These are phyloP conservation scores for Heliconius charithonia DNA, from an alignment of 2,888 invertebrate species.

Conservation along the genomic window DNA sequence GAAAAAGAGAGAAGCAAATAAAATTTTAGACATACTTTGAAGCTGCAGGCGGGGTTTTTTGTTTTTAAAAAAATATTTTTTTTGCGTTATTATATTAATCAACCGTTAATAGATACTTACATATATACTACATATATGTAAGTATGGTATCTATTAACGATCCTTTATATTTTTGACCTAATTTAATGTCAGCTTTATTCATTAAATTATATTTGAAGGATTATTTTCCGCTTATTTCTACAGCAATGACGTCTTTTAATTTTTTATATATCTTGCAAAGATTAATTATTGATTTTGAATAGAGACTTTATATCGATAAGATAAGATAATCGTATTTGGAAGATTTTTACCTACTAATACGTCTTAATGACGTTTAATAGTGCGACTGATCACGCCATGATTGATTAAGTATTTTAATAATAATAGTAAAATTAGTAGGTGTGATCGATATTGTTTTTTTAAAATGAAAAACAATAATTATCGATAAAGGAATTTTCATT, in stretches of 20 bases:
- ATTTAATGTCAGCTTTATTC: no score
- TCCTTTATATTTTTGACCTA: no score
- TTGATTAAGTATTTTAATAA: not conserved
- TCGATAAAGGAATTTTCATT: no score
- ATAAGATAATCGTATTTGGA: not conserved
- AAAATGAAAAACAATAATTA: no score
- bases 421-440: not conserved
- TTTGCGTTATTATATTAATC: no score
- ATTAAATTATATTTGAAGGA: not conserved
- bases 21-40: no score
- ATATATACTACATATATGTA: no score
- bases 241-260: not conserved
- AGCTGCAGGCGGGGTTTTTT: no score
- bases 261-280: not conserved
- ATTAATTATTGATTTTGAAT: not conserved
- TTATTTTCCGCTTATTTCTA: not conserved
- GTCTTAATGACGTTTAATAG: not conserved
- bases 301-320: not conserved
- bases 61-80: no score
- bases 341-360: not conserved
- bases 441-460: not conserved
- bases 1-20: no score
- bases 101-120: no score
- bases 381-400: not conserved
- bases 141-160: no score